A percentile compares a stretch with the other conserved stretches of the same genome.
These are phyloP conservation scores for Myotis daubentonii DNA, from an alignment of 2,797 vertebrate species.

Conservation along the genomic window DNA sequence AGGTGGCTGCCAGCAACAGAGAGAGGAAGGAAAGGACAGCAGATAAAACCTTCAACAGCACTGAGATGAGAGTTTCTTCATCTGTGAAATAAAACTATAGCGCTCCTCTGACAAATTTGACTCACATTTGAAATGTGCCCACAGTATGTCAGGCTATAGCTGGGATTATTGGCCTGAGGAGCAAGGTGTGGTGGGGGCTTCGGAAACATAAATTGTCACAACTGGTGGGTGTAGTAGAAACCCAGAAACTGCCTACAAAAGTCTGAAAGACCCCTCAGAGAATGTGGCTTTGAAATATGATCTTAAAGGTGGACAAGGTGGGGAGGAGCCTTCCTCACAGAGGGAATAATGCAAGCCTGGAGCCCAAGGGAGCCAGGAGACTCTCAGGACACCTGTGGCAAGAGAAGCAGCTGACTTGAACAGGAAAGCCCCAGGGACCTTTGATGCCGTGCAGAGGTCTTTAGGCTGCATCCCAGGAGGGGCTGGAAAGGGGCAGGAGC, in stretches of 20 bases:
- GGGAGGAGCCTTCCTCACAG: neutral
- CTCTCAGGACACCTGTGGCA: neutral
- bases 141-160: neutral
- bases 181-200: neutral
- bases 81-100: neutral
- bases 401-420: neutral
- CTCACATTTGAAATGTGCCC: neutral
- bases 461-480: neutral
- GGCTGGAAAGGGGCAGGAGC: neutral
- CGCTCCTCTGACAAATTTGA: neutral
- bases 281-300: neutral
- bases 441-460: neutral
- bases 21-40: neutral
- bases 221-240: neutral
- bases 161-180: neutral
- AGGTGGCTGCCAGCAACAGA: neutral
- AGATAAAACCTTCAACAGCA: neutral
- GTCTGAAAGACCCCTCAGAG: neutral
- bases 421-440: neutral
- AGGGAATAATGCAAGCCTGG: neutral
- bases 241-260: neutral
- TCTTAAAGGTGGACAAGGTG: neutral
- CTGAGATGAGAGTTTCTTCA: neutral
- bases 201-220: neutral
- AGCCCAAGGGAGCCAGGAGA: accelerated